These are phyloP conservation scores for Rhamphomyia laevipes DNA, from an alignment of 2,888 invertebrate genomes.

Conservation along the genomic window DNA sequence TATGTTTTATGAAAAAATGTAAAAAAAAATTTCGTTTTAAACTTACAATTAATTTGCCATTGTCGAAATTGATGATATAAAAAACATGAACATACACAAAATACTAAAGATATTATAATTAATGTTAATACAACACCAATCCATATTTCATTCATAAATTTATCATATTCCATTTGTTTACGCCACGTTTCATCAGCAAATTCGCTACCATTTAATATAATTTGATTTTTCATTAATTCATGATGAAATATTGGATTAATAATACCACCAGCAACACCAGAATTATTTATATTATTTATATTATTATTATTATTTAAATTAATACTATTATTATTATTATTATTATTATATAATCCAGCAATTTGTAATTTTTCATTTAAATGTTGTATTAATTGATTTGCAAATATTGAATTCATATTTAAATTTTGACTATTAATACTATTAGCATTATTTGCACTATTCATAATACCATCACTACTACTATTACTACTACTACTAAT, in stretches of 20 bases:
- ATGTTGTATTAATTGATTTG: not conserved
- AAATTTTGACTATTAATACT: too few species aligned
- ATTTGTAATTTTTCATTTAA: not conserved
- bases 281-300: not conserved
- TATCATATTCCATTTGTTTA: slow-evolving; percentile 42
- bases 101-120: slow-evolving; percentile 48
- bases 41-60: slow-evolving; percentile 50
- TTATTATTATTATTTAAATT: not conserved
- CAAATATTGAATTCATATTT: not conserved
- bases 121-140: slow-evolving; percentile 49
- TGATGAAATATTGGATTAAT: not conserved
- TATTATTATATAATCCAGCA: not conserved
- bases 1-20: too few species aligned
- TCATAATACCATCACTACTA: not conserved
- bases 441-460: too few species aligned
- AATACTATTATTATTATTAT: not conserved
- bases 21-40: too few species aligned
- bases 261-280: too few species aligned
- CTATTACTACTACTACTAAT: too few species aligned
- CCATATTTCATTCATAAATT: slow-evolving; percentile 51
- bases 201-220: not conserved
- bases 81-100: slow-evolving; percentile 51
- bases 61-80: slow-evolving; percentile 51
- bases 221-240: not conserved
- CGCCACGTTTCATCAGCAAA: slow-evolving; percentile 13